Evolutionary conservation across 2,113 vertebrate genomes (phyloP).

Genomic region (Bothrops jararaca): DNA sequence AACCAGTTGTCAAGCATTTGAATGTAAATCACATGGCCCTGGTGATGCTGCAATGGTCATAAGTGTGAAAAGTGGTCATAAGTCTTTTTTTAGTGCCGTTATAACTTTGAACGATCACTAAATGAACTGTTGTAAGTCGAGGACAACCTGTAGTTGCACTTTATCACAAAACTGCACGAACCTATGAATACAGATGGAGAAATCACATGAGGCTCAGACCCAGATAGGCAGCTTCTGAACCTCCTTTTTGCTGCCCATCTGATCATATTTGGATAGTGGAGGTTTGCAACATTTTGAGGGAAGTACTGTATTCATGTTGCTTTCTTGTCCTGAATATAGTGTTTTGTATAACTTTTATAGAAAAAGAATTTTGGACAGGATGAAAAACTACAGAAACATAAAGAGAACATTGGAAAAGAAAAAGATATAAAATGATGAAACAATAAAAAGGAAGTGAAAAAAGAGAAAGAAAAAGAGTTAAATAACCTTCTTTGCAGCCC

Average conservation of each 20-base stretch:
- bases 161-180: not conserved
- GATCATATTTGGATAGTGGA: not conserved
- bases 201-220: not conserved
- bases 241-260: not conserved
- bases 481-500: not conserved
- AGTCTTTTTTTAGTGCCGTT: too few species aligned
- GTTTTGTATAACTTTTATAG: not conserved
- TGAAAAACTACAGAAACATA: not conserved
- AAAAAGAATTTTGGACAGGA: not conserved
- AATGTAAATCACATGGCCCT: too few species aligned
- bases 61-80: too few species aligned
- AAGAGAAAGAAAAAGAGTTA: not conserved
- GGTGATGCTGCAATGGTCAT: too few species aligned
- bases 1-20: too few species aligned
- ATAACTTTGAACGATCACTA: too few species aligned
- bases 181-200: not conserved
- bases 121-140: too few species aligned
- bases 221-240: not conserved
- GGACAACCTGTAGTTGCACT: not conserved
- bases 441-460: not conserved
- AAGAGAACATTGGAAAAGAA: not conserved
- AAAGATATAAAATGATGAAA: not conserved
- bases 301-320: not conserved
- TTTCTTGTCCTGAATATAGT: not conserved
- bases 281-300: not conserved